phyloP scores from a whole-genome alignment of 2,797 vertebrate species.

The Arrhamphus sclerolepis region DNA sequence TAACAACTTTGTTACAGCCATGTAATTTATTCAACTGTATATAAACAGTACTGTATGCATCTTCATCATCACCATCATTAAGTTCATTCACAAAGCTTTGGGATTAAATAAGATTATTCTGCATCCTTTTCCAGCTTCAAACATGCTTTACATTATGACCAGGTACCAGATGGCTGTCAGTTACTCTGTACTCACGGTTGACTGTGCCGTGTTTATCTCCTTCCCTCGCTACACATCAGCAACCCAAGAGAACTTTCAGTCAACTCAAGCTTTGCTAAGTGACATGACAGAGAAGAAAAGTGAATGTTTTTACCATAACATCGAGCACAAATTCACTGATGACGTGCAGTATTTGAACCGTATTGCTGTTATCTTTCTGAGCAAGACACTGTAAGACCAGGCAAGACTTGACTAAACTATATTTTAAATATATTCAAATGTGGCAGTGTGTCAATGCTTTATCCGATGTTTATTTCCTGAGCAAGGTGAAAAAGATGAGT shows the following conservation, averaged over 20 bases:
- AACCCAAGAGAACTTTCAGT: constrained; percentile 45
- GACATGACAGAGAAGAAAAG: constrained; percentile 27
- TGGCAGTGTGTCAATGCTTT: constrained; percentile 34
- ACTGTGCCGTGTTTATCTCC: constrained; percentile 40
- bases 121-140: constrained; percentile 28
- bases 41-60: constrained; percentile 31
- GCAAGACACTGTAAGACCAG: constrained; percentile 19
- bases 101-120: constrained; percentile 40
- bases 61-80: constrained; percentile 25
- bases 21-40: constrained; percentile 29
- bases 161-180: constrained; percentile 68
- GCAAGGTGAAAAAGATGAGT: constrained; percentile 51
- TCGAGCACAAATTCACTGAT: constrained; percentile 20
- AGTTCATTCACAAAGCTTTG: constrained; percentile 26
- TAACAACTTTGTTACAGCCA: constrained; percentile 14
- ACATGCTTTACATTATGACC: constrained; percentile 48
- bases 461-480: constrained; percentile 62
- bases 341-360: constrained; percentile 24
- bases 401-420: constrained; percentile 10
- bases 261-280: constrained; percentile 48
- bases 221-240: constrained; percentile 16
- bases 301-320: constrained; percentile 13
- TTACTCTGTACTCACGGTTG: constrained; percentile 21
- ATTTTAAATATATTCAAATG: constrained; percentile 22
- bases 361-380: constrained; percentile 39